These are phyloP conservation scores for Pomatorhinus ruficollis DNA, from an alignment of 2,113 vertebrate species.

Conservation along the genomic window DNA sequence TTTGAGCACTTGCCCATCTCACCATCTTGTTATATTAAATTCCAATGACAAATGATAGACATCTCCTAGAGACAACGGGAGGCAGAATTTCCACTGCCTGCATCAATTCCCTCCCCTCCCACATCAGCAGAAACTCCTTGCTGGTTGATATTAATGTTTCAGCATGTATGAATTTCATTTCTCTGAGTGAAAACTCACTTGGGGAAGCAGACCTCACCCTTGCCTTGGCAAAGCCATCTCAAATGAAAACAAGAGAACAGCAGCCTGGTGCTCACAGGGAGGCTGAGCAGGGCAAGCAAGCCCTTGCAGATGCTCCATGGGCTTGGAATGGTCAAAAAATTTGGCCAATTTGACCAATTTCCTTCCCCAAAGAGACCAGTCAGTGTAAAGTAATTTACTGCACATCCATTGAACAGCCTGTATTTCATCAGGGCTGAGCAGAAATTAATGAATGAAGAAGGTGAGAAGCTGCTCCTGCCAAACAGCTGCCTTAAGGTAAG, in stretches of 20 bases:
- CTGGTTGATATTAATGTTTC: not conserved
- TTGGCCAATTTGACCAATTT: not conserved
- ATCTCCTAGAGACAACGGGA: not conserved
- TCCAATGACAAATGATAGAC: not conserved
- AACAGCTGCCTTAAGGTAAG: not conserved
- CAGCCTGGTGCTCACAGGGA: not conserved
- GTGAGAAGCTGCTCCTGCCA: not conserved
- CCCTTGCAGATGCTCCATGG: not conserved
- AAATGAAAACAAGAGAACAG: not conserved
- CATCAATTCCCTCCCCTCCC: not conserved
- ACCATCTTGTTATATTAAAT: constrained; percentile 21
- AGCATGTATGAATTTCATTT: not conserved
- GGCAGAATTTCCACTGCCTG: not conserved
- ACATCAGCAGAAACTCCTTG: not conserved
- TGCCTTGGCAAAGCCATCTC: not conserved
- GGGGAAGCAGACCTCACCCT: not conserved
- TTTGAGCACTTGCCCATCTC: constrained; percentile 3
- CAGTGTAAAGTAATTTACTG: not conserved
- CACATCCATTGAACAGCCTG: not conserved
- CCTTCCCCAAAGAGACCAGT: not conserved
- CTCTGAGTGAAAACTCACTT: not conserved
- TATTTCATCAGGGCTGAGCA: not conserved
- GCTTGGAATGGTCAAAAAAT: not conserved
- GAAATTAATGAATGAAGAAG: not conserved
- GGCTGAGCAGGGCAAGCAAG: not conserved